Evolutionary conservation across 2,113 vertebrate genomes (phyloP).

Genomic region (Callipepla californica): DNA sequence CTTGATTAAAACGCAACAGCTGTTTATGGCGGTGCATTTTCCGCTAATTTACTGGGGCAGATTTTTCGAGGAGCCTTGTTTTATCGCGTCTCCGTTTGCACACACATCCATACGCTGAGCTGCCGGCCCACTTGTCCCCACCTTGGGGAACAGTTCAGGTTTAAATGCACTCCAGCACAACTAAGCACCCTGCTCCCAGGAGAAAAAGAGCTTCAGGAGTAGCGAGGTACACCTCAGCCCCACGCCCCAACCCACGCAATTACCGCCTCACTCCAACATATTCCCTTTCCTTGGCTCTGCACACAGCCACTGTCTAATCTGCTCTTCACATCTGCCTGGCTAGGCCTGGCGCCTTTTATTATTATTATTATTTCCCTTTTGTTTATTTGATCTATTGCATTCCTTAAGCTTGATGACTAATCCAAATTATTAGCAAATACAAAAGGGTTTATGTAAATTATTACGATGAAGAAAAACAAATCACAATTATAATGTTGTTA

Average conservation of each 20-base stretch:
- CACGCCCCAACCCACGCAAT: background rate
- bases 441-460: slow-evolving; percentile 75
- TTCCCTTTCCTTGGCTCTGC: background rate
- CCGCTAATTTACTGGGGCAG: slow-evolving; percentile 75
- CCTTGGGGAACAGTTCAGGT: background rate
- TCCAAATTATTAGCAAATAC: slow-evolving; percentile 64
- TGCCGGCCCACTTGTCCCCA: background rate
- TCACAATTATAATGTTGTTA: slow-evolving; percentile 66
- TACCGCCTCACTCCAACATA: background rate
- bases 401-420: slow-evolving; percentile 64
- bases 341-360: background rate
- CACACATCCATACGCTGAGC: slow-evolving; percentile 44
- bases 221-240: background rate
- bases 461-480: slow-evolving; percentile 66
- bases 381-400: slow-evolving; percentile 66
- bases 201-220: background rate
- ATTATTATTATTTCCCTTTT: slow-evolving; percentile 37
- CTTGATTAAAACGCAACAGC: slow-evolving; percentile 81
- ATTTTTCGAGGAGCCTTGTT: slow-evolving; percentile 73
- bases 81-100: slow-evolving; percentile 72
- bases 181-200: background rate
- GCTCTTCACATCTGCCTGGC: slow-evolving; percentile 55
- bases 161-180: background rate
- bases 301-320: slow-evolving; percentile 31
- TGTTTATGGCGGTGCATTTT: slow-evolving; percentile 78